phyloP scores from a whole-genome alignment of 2,888 invertebrate genomes.

The Acanthopleura granulata region DNA sequence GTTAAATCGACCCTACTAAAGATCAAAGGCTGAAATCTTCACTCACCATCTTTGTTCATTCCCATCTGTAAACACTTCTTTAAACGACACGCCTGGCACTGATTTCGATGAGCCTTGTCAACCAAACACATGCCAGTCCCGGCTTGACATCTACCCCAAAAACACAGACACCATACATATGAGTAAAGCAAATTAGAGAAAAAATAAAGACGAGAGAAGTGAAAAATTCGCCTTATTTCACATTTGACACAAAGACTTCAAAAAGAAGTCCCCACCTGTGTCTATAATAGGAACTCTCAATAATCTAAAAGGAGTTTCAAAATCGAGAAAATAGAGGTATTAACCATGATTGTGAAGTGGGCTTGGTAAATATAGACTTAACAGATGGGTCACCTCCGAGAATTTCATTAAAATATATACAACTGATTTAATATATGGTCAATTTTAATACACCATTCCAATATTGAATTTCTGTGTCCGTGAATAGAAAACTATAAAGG shows the following conservation, averaged over 20 bases:
- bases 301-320: too few relatives aligned
- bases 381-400: too few relatives aligned
- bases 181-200: conserved; percentile 4
- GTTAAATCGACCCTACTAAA: conserved; percentile 10
- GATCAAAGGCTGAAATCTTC: conserved; percentile 14
- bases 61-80: conserved; percentile 99
- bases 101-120: conserved; percentile 98
- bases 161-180: background rate
- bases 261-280: background rate
- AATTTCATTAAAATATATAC: too few relatives aligned
- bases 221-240: background rate
- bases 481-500: too few relatives aligned
- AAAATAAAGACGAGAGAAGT: background rate
- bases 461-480: too few relatives aligned
- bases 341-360: too few relatives aligned
- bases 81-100: conserved; percentile 97
- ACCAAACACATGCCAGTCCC: conserved; percentile 97
- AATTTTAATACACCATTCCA: too few relatives aligned
- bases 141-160: conserved; percentile 89
- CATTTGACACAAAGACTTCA: conserved; percentile 1
- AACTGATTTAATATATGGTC: too few relatives aligned
- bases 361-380: too few relatives aligned
- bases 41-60: conserved; percentile 99
- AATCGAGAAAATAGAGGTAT: too few relatives aligned
- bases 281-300: background rate